Evolutionary conservation across 1,140 invertebrate genomes (phyloP), one percentile per base, ranked within the genome.

Genomic region (Alviniconcha marisindica): DNA sequence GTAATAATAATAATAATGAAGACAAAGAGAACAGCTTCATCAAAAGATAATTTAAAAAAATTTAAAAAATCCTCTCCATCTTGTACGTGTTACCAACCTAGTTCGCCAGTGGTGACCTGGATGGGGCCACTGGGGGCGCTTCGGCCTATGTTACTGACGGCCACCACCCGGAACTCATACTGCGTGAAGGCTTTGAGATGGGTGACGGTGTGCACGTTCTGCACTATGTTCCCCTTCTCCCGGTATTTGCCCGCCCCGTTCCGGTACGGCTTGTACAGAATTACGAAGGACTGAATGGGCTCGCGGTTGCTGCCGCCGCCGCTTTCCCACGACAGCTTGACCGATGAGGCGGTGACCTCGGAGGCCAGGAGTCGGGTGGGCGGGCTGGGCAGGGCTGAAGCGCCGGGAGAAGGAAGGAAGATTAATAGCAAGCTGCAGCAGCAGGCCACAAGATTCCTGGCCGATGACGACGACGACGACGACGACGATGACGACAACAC

Each of bases 101-200:
- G 97, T 96, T 99, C 97, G 91, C 97, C 97, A 71, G 98, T 99
- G 81, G 97, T 98, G 87, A 98, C 96, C 87, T 97, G 95, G 28
- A 96, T 96, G 0, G 97, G 96, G 36, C 95, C 94, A 88, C 97
- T 98, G 0, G 97, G 96, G 48, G 96, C 95, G 78, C 98, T 97
- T 86, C 97, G 95, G 54, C 98, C 98, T 88, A 98, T 96, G 90
- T 96, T 96, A 94, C 98, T 99, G 28, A 98, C 97, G 28, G 98
- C 98, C 85, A 98, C 96, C 82, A 99, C 97, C 92, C 96, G 97
- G 94, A 99, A 97, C 93, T 99, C 97, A 94, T 99, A 99, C 90
- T 83, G 97, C 0, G 98, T 99, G 93, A 98, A 98, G 2, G 98
- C 97, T 79, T 96, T 97, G 24, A 99, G 94, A 86, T 96, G 96